Evolutionary conservation across 2,888 invertebrate species (phyloP).

Genomic region (Smittia sp.): DNA sequence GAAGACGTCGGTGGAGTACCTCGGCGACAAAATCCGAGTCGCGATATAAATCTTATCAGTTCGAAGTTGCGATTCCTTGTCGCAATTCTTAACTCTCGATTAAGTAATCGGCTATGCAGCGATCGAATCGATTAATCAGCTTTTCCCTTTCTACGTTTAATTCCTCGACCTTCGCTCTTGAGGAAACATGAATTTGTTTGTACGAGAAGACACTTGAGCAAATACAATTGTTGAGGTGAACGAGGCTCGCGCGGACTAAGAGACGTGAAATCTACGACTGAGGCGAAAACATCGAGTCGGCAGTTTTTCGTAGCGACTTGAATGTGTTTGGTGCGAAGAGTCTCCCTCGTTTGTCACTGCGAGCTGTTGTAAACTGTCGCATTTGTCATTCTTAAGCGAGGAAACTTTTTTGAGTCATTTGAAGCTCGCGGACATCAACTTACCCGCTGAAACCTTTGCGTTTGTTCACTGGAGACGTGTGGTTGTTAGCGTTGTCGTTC

Average conservation of each 20-base stretch:
- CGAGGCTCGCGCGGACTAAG: background rate
- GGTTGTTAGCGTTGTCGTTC: constrained; percentile 56
- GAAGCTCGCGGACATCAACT: constrained; percentile 53
- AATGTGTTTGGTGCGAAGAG: background rate
- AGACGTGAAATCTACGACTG: background rate
- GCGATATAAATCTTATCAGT: constrained; percentile 4
- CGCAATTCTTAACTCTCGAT: background rate
- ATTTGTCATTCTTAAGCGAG: background rate
- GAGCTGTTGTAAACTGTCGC: constrained; percentile 10
- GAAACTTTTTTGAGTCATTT: constrained; percentile 16
- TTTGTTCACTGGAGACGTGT: constrained; percentile 81
- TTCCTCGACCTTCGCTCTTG: background rate
- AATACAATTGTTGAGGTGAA: background rate
- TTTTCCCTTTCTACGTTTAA: background rate
- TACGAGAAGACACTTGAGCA: background rate
- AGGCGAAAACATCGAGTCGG: background rate
- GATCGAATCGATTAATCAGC: background rate
- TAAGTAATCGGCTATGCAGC: background rate
- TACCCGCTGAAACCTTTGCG: constrained; percentile 81
- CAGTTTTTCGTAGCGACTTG: too few species aligned
- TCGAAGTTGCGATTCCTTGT: background rate
- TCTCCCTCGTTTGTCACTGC: background rate
- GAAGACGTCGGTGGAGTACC: background rate
- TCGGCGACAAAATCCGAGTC: background rate
- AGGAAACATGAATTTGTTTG: background rate